Base-by-base conservation (phyloP, 2,888 invertebrate species). In the Lamproptera curius region DNA sequence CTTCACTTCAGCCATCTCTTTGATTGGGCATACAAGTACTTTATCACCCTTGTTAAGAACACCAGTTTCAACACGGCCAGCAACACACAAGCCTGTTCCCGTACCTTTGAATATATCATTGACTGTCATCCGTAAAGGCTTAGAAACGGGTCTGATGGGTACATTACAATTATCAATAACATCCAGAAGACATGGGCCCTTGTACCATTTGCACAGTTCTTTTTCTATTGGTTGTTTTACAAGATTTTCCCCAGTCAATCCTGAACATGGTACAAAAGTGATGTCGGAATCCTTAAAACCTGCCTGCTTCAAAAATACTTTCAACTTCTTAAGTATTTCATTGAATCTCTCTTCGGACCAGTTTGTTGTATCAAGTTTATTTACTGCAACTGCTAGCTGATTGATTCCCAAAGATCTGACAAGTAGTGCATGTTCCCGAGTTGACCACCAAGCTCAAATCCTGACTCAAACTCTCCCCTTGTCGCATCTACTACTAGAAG, bases 381-480 rank as follows among this genome's bases (percentile, higher is more conserved):
- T 99, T 13, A 99, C 92, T 23, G 96, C 97, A 1, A 99, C 97
- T 11, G 96, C 95, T 33, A 99, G 74, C 77, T 99, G 98, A 51
- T 93, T 93, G 0, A 99, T 96, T 26, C 99, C 99, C 81, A 92
- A 63, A 57, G 92, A 92, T 63, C 98, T 90, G 1, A 98, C 94
- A n/a, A 99, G 87, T 41, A 99, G 84, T 1, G 99, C 97, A 87
- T 99, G 99, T 76, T 99, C 99, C 53, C 98, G 89, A 0, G 99
- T 99, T 99, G 99, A 1, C 99, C 99, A 9, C 99, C 99, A 60
- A 94, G 92, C 66, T 99, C 98, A 80, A 99, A 99, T 1, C 99
- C 99, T 34, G 98, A 97, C 81, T 99, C 99, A 83, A 99, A 99
- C 85, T 99, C 99, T 16, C 99, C 99, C 61, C 94, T 90, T 0